Evolutionary conservation across 1,140 invertebrate species (phyloP), one percentile per base, ranked within the genome.

Genomic region (Steinernema feltiae): DNA sequence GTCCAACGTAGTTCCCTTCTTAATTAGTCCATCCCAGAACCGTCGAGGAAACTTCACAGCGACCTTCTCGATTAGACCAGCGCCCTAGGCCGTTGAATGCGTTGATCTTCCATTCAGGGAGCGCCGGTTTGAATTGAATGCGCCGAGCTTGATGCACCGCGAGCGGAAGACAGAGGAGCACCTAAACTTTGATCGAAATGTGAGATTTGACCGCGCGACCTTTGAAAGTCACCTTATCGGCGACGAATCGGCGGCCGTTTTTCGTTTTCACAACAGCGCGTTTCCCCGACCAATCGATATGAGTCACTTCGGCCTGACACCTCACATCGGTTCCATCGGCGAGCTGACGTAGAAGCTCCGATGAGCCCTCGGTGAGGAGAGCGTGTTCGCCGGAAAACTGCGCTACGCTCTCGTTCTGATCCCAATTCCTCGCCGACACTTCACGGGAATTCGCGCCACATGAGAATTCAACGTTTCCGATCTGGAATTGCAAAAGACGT

Each of bases 31-130:
- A 0, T 70, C 77, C 88, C 88, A 89, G 76, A 89, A 89, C 21
- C 86, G 82, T 27, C 76, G 72, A 15, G 83, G 80, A 78, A 89
- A 89, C 75, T 87, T 80, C 18, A 89, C 77, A 1, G 86, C 83
- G 0, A 88, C 87, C 82, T 89, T 89, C 79, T 89, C 89, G 46
- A 89, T 86, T 18, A 85, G 72, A n/a, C 88, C 89, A 73, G 84
- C 83, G 1, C 88, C 88, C n/a, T 0, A 89, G 78, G 30, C 79
- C 76, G 0, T 80, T 73, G 2, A 89, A 83, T 0, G 87, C 87
- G 21, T 83, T 81, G 0, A 70, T 72, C 78, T 89, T 89, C 35
- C 76, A 71, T 2, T 85, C 81, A 0, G 89, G 88, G 3, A 89
- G 77, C 1, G 74, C 41, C 3, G 89, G 89, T 15, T 71, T 75